Evolutionary conservation across 1,140 invertebrate genomes (phyloP), one percentile per base, ranked within the genome.

Genomic region (Eumaeus atala): DNA sequence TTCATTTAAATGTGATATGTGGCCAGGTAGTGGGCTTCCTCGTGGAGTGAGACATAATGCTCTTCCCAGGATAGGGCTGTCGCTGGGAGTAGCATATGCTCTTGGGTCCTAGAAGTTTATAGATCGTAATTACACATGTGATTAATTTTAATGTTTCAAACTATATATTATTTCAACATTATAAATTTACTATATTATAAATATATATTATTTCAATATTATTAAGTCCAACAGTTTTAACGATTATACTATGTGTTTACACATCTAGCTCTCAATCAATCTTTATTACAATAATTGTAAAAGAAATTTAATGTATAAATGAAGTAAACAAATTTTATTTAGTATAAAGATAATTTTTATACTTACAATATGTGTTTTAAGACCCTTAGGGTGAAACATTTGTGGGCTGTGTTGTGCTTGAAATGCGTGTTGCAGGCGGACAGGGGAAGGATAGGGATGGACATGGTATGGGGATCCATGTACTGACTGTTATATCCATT

Each of bases 1-100:
- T 33, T 89, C 74, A 77, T 82, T 71, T 61, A 90, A 72, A 76
- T 86, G 72, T 67, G 90, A 86, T 68, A 85, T 75, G 9, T 83
- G 64, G 1, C 80, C 81, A 7, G 81, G 80, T 0, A 87, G 60
- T 4, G 87, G 84, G 55, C 86, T 89, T 34, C 81, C 86, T 64
- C 74, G 89, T 59, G 89, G 87, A 8, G 87, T 87, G 21, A 88
- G 78, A 37, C 89, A 89, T 18, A 89, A 78, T 8, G 89, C 89
- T 1, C 89, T 66, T 0, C 89, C 88, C 58, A 90, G 66, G 11
- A 87, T 82, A 0, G 71, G 89, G 61, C 80, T 88, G 9, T 88
- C 85, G 53, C 77, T 82, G 6, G 88, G 87, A 17, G 87, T 88
- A 54, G 64, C 62, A 63, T 72, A 77, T 11, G 71, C 56, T 40